A percentile compares a stretch with the other conserved stretches of the same genome.
Conservation (phyloP, 2,888 invertebrate species). For the Cynaeus angustus region DNA sequence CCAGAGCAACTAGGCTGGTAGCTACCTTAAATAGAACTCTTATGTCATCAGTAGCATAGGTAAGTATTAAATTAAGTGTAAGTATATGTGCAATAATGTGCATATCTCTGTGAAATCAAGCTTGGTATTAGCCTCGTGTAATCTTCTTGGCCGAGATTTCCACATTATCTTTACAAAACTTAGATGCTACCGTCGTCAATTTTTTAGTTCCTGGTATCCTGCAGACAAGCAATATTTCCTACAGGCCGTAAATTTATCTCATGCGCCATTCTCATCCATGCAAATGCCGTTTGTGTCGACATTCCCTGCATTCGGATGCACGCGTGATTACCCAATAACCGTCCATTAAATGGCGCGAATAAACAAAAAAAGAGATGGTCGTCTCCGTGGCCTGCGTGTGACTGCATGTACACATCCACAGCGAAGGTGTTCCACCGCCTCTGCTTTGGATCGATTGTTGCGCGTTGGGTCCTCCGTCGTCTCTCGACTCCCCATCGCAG, state of each 20-base stretch:
- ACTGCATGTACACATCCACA: constrained; percentile 22
- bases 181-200: background rate
- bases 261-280: constrained; percentile 5
- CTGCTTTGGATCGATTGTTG: constrained; percentile 50
- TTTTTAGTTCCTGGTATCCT: background rate
- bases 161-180: background rate
- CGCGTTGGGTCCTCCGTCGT: constrained; percentile 47
- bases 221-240: constrained; percentile 1
- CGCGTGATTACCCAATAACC: constrained; percentile 32
- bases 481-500: constrained; percentile 45
- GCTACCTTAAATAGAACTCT: too few species aligned
- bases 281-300: background rate
- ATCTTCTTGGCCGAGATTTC: too few species aligned
- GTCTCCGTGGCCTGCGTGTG: constrained; percentile 20
- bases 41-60: too few species aligned
- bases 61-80: too few species aligned
- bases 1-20: too few species aligned
- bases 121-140: too few species aligned
- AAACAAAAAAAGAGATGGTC: constrained; percentile 20
- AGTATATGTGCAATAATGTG: too few species aligned
- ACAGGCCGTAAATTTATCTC: background rate
- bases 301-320: constrained; percentile 23
- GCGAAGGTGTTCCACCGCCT: constrained; percentile 31
- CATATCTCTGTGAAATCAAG: too few species aligned
- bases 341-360: constrained; percentile 20